Evolutionary conservation across 2,888 invertebrate genomes (phyloP).

Genomic region (Clusia tigrina): DNA sequence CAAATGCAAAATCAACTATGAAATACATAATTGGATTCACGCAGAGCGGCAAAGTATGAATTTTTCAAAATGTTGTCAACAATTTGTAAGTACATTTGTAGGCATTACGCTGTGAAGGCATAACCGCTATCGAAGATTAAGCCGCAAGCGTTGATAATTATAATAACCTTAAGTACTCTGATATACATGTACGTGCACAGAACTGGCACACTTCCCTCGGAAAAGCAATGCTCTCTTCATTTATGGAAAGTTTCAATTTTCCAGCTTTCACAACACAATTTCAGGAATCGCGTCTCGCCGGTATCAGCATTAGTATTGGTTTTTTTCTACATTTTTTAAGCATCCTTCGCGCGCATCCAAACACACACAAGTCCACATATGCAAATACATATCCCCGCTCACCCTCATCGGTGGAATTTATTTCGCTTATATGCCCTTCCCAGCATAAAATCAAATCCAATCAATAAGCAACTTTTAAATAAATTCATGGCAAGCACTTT

Average conservation of each 20-base stretch:
- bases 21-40: not conserved
- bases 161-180: too few relatives aligned
- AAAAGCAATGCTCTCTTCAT: too few relatives aligned
- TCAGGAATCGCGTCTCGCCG: not conserved
- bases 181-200: too few relatives aligned
- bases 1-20: not conserved
- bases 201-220: too few relatives aligned
- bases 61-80: not conserved
- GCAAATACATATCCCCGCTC: conserved; percentile 27
- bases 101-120: not conserved
- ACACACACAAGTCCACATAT: too few relatives aligned
- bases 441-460: conserved; percentile 56
- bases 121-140: too few relatives aligned
- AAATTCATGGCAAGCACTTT: conserved; percentile 51
- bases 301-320: too few relatives aligned
- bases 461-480: conserved; percentile 59
- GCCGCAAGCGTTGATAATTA: too few relatives aligned
- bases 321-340: too few relatives aligned
- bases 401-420: conserved; percentile 47
- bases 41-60: conserved; percentile 3
- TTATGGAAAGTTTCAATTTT: too few relatives aligned
- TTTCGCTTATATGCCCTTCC: conserved; percentile 50
- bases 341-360: too few relatives aligned
- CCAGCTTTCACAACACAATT: not conserved
- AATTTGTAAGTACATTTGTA: not conserved